Base-by-base conservation (phyloP, 2,888 invertebrate species). In the Drosophila aldrichi region DNA sequence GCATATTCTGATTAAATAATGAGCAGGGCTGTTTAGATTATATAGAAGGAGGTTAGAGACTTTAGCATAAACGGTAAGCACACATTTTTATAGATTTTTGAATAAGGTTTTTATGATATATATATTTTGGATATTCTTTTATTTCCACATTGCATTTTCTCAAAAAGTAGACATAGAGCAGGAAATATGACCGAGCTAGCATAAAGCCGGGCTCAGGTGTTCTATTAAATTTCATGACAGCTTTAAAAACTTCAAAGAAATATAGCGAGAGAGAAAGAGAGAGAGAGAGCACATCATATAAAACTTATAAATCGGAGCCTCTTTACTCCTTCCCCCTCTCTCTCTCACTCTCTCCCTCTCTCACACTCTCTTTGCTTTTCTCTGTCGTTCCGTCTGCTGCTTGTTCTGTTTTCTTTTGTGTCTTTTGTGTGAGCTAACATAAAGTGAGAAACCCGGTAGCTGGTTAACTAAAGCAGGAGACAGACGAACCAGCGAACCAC, bases 361-460 rank as follows among this genome's bases (percentile, higher is more conserved):
- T 25, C 44, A 16, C 46, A 2, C 22, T 25, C 25, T 43, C 71
- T 46, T 44, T 25, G 44, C 46, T 36, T 36, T n/a, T 36, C 18
- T 12, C 22, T 46, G 29, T 49, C 18, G 7, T 22, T n/a, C 25
- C 2, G 20, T 3, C 49, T 49, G 25, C 22, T 9, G 36, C 40
- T 62, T 52, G 41, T 43, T 63, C 48, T 63, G 51, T 20, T 36
- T 40, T 75, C 70, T 54, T 57, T 40, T 59, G 46, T 60, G 67
- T 56, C 41, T 51, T 51, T 18, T 68, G 76, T 79, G 65, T 79
- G 86, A 68, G 76, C 82, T 70, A 75, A 68, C 84, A 70, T 73
- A 78, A 81, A 84, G 83, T 74, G 82, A 76, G 88, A 88, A 88
- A 49, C 48, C 85, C 88, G 87, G 82, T 88, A 76, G 82, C 78